phyloP scores from a whole-genome alignment of 1,140 invertebrate species.

The Anastatus disparis region DNA sequence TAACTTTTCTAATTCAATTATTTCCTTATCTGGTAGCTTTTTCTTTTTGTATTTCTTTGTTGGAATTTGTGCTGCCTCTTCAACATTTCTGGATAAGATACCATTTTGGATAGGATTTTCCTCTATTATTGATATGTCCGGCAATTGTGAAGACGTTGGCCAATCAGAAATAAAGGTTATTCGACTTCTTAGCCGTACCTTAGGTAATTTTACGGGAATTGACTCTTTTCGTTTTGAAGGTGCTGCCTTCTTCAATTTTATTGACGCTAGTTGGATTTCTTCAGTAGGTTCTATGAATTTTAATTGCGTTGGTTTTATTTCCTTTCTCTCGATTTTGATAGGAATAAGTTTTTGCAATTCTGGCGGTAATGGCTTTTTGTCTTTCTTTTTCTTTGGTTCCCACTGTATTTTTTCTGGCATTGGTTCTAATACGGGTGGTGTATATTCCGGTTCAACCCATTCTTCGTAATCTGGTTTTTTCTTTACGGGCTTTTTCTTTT shows the following conservation, averaged over 20 bases:
- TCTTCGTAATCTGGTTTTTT: constrained; percentile 65
- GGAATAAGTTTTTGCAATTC: too few relatives aligned
- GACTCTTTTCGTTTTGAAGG: constrained; percentile 66
- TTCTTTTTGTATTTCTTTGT: constrained; percentile 69
- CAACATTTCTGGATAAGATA: constrained; percentile 75
- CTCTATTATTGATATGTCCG: constrained; percentile 65
- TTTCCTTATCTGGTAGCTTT: constrained; percentile 63
- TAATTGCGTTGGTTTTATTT: constrained; percentile 62
- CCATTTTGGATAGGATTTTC: constrained; percentile 72
- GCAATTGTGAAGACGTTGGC: constrained; percentile 68
- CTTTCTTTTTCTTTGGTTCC: constrained; percentile 60
- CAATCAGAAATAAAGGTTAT: constrained; percentile 72
- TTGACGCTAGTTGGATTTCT: constrained; percentile 69
- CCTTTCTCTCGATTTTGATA: constrained; percentile 62
- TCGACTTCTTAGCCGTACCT: constrained; percentile 74
- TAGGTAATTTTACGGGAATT: constrained; percentile 68
- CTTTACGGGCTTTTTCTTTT: constrained; percentile 53
- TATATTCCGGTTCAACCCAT: constrained; percentile 64
- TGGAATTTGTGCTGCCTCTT: constrained; percentile 73
- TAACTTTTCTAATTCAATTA: constrained; percentile 66
- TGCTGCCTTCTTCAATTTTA: constrained; percentile 73
- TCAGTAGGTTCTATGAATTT: constrained; percentile 60
- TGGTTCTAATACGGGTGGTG: constrained; percentile 61
- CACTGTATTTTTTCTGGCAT: constrained; percentile 65
- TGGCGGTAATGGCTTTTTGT: constrained; percentile 60